Evolutionary conservation across 2,888 invertebrate species (phyloP), one percentile per base, ranked within the genome.

Genomic region (Ophraella communa): DNA sequence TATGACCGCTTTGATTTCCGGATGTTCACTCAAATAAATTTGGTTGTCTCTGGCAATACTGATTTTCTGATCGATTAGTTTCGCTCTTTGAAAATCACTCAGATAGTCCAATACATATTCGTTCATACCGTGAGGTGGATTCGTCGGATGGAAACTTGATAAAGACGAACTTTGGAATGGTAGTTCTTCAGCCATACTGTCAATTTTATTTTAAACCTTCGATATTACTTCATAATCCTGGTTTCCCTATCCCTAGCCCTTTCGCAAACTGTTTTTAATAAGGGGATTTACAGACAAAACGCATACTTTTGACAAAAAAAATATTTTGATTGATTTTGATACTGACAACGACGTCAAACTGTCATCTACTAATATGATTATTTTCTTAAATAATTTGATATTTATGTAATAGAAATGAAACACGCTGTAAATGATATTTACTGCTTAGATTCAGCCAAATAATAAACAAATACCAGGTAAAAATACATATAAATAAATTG

Each of bases 1-100:
- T n/a, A 64, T 24, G 2, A 51, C 55, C 8, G 44, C 51, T 33
- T 27, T 49, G 8, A 64, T 55, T 44, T 65, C 65, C 2, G 65
- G 65, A 53, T 65, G 65, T 7, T 47, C 24, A 1, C 52, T 52
- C 7, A 65, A 61, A 52, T 65, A 65, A 20, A 24, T 61, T 39
- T 65, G 61, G 11, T 65, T 65, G 11, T 52, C 49, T 18, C 53
- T 35, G 8, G 61, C 23, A 8, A 45, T 14, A 2, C 62, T 42
- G 4, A 62, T n/a, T 14, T 65, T 61, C 11, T 61, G 52, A 8
- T 61, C 20, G 27, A 21, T 56, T 4, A 65, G 20, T n/a, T 52
- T 17, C 3, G 14, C 23, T 27, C 53, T 21, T 23, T 65, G 65
- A 7, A 45, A 4, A 10, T 27, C 14, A 1, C 35, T 45, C 11